Evolutionary conservation across 2,888 invertebrate genomes (phyloP), one percentile per base, ranked within the genome.

Genomic region (Amblyjoppa fuscipennis): DNA sequence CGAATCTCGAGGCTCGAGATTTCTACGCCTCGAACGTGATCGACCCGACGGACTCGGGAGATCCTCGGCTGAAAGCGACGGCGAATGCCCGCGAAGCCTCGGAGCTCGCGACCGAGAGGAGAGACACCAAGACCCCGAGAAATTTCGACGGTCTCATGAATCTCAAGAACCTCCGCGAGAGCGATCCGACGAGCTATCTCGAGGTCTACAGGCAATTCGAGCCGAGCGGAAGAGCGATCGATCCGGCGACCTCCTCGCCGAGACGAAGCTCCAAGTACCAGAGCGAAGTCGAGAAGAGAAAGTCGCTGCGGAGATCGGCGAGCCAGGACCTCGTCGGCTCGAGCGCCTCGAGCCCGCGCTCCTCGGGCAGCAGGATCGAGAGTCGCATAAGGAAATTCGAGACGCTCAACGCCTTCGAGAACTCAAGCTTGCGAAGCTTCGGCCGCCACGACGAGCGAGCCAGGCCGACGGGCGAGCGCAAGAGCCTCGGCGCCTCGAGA

Each of bases 311-410:
- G 25, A 88, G 94, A 56, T 92, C 94, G 3, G 88, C 92, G 34
- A 94, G 93, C 78, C 93, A 94, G 41, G 94, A 94, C 75, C 89
- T 91, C 13, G 77, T 94, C 1, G 92, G 91, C 3, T 91, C 92
- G 0, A 90, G 88, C 20, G 85, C 90, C 9, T 91, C 92, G 9
- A 91, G 91, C 56, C 90, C 90, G 0, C 87, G 90, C 11, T 90
- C 90, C 25, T 90, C 92, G 0, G 87, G 87, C 0, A 91, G 91
- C 45, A 89, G 90, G 5, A 90, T 94, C 7, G 92, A 93, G 69
- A 91, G 91, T 73, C 91, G 91, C 9, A 94, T 94, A 49, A 86
- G 93, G 3, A 94, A 94, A 80, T 94, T 94, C 74, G 94, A 94
- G 84, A 94, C 93, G 75, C 64, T 94, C 7, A 94, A 92, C 70